These are phyloP conservation scores for Centroberyx gerrardi DNA, from an alignment of 2,797 vertebrate genomes.

Conservation along the genomic window DNA sequence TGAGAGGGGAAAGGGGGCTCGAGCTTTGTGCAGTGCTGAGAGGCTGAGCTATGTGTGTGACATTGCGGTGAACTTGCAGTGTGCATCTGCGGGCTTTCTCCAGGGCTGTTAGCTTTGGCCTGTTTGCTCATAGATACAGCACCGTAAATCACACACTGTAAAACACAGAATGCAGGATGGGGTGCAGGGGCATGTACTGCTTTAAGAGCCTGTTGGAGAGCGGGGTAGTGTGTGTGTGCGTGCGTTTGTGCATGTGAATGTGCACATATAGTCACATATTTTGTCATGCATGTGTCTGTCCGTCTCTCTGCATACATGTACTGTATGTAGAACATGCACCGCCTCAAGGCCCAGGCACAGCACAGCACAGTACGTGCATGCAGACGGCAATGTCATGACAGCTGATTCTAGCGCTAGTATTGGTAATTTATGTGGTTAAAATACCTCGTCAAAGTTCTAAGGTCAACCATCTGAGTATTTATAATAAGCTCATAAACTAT, in stretches of 20 bases:
- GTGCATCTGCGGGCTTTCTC: constrained; percentile 91
- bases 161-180: constrained; percentile 86
- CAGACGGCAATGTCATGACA: constrained; percentile 42
- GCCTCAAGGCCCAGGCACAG: constrained; percentile 65
- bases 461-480: constrained; percentile 87
- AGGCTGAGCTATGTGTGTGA: constrained; percentile 81
- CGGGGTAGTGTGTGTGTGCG: constrained; percentile 19
- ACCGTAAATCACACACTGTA: constrained; percentile 93
- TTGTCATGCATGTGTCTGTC: constrained; percentile 34
- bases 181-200: constrained; percentile 84
- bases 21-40: constrained; percentile 56
- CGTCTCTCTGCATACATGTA: constrained; percentile 40
- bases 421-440: constrained; percentile 85
- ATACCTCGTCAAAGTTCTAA: constrained; percentile 85
- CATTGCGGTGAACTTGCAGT: constrained; percentile 84
- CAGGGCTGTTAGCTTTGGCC: constrained; percentile 94
- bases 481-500: constrained; percentile 81
- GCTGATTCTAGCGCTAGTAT: constrained; percentile 40
- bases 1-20: constrained; percentile 45
- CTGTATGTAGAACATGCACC: constrained; percentile 70
- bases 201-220: constrained; percentile 84
- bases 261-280: constrained; percentile 42
- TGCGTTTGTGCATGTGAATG: constrained; percentile 21
- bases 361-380: constrained; percentile 11
- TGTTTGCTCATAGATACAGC: constrained; percentile 88